phyloP scores from a whole-genome alignment of 2,113 vertebrate species.

The Brachypodius melanocephalos region DNA sequence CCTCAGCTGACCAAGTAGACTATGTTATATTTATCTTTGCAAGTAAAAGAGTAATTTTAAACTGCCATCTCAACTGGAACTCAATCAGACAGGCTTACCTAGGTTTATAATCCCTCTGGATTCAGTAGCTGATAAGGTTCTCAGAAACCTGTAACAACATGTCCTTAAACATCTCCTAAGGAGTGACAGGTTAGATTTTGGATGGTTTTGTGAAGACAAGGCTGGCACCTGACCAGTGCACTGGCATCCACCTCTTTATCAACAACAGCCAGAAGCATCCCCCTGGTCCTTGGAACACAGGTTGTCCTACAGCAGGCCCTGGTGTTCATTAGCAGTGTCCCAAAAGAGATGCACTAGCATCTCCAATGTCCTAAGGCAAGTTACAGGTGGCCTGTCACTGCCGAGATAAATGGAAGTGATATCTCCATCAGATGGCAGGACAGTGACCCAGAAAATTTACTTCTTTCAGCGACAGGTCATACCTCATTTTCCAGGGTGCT shows the following conservation, averaged over 20 bases:
- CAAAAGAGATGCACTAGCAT: background rate
- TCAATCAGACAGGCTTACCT: background rate
- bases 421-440: background rate
- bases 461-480: background rate
- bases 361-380: background rate
- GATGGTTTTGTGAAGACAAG: background rate
- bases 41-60: background rate
- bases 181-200: background rate
- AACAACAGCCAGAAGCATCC: background rate
- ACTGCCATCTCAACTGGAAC: background rate
- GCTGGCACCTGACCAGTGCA: background rate
- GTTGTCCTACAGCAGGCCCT: background rate
- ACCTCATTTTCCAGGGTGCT: background rate
- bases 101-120: background rate
- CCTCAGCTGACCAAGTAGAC: background rate
- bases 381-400: background rate
- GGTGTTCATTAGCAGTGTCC: background rate
- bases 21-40: background rate
- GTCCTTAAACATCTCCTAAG: background rate
- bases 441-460: background rate
- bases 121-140: background rate
- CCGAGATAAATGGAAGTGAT: background rate
- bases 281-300: background rate
- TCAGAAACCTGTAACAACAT: background rate
- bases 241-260: background rate